Evolutionary conservation across 2,888 invertebrate species (phyloP).

Genomic region (Smittia aterrima): DNA sequence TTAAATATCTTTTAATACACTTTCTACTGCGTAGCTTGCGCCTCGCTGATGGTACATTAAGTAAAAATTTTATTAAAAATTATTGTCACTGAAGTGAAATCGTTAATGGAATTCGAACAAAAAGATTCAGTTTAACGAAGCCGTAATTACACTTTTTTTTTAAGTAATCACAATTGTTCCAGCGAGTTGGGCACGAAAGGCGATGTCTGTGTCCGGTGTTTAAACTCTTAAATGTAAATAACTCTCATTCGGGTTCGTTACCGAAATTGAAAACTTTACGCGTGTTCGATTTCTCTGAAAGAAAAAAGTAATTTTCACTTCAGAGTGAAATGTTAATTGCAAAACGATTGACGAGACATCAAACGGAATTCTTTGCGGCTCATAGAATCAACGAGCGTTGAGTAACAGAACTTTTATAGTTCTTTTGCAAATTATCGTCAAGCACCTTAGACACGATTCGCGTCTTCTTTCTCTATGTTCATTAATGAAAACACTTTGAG

Average conservation of each 20-base stretch:
- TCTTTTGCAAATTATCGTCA: not conserved
- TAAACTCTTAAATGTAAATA: not conserved
- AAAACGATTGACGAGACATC: too few species aligned
- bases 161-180: not conserved
- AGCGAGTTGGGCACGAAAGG: not conserved
- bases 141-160: conserved; percentile 10
- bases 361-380: not conserved
- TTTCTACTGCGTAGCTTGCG: conserved; percentile 25
- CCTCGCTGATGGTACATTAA: not conserved
- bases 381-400: not conserved
- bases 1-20: conserved; percentile 38
- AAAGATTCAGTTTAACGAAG: not conserved
- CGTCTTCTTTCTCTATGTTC: not conserved
- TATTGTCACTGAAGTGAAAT: conserved; percentile 23
- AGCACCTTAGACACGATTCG: not conserved
- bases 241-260: not conserved
- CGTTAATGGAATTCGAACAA: conserved; percentile 16
- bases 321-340: not conserved
- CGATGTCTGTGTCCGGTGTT: not conserved
- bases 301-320: not conserved
- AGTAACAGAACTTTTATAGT: not conserved
- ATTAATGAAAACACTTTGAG: not conserved
- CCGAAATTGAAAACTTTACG: not conserved
- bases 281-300: not conserved
- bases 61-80: not conserved